Percentiles rank a stretch among this genome's conserved stretches.
Conservation (phyloP, 2,113 vertebrate genomes). For the Salvelinus alpinus region DNA sequence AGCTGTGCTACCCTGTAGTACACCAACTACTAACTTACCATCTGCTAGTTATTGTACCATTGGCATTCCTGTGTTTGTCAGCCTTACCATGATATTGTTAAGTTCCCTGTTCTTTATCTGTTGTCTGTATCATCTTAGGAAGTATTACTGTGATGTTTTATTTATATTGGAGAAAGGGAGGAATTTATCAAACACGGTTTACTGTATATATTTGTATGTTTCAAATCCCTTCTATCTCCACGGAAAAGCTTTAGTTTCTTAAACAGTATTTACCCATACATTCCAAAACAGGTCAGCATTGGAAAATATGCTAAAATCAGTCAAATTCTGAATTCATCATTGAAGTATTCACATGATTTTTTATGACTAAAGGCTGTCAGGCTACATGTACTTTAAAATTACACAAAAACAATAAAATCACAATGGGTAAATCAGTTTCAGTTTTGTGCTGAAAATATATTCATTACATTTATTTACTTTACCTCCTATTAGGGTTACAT, state of each 20-base stretch:
- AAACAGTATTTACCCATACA: slow-evolving; percentile 43
- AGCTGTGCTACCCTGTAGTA: slow-evolving; percentile 25
- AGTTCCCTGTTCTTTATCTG: slow-evolving; percentile 59
- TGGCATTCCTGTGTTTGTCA: slow-evolving; percentile 50
- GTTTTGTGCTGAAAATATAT: slow-evolving; percentile 54
- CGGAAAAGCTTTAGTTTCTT: slow-evolving; percentile 61
- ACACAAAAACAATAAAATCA: slow-evolving; percentile 53
- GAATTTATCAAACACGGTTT: slow-evolving; percentile 64
- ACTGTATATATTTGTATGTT: slow-evolving; percentile 73
- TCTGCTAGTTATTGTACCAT: slow-evolving; percentile 38
- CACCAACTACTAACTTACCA: slow-evolving; percentile 36
- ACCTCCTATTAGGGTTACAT: slow-evolving; percentile 36
- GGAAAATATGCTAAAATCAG: slow-evolving; percentile 33
- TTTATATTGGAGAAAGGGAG: slow-evolving; percentile 87
- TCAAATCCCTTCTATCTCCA: slow-evolving; percentile 49
- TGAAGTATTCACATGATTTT: background rate
- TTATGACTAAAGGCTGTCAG: slow-evolving; percentile 33
- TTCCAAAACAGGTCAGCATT: slow-evolving; percentile 26
- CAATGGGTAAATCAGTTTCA: slow-evolving; percentile 47
- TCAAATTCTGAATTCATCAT: slow-evolving; percentile 17
- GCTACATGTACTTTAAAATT: slow-evolving; percentile 46
- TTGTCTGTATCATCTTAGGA: slow-evolving; percentile 78
- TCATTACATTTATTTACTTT: slow-evolving; percentile 49
- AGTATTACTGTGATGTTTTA: slow-evolving; percentile 80
- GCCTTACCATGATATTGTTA: slow-evolving; percentile 52